Evolutionary conservation across 2,888 invertebrate genomes (phyloP).

Genomic region (Luffia ferchaultella): DNA sequence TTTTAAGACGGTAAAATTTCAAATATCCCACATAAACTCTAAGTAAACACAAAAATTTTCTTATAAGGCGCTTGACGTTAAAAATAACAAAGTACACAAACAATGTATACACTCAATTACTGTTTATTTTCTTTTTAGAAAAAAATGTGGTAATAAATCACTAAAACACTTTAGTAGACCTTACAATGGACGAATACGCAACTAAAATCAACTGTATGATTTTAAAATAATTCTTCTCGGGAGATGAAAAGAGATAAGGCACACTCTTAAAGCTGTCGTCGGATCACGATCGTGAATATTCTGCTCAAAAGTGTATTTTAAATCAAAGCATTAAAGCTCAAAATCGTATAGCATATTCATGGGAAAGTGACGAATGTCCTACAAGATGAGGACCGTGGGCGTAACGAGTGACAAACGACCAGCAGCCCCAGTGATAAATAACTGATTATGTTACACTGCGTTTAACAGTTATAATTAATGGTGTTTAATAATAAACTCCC

Average conservation of each 20-base stretch:
- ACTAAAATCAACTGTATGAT: background rate
- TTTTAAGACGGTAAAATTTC: too few species aligned
- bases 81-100: too few species aligned
- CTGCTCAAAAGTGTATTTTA: background rate
- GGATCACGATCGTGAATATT: conserved; percentile 19
- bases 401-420: conserved; percentile 59
- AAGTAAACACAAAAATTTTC: too few species aligned
- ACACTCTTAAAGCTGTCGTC: conserved; percentile 52
- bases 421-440: conserved; percentile 59
- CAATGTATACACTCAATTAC: conserved; percentile 3
- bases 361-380: conserved; percentile 41
- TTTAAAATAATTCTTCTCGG: conserved; percentile 37
- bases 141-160: background rate
- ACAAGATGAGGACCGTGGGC: conserved; percentile 48
- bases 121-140: too few species aligned
- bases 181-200: background rate
- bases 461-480: conserved; percentile 60
- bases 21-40: too few species aligned
- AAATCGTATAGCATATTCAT: conserved; percentile 21
- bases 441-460: conserved; percentile 61
- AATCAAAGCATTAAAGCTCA: conserved; percentile 27
- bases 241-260: conserved; percentile 54
- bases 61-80: too few species aligned
- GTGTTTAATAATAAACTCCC: conserved; percentile 10
- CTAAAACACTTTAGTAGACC: background rate